Evolutionary conservation across 2,113 vertebrate species (phyloP), one percentile per base, ranked within the genome.

Genomic region (Callospermophilus lateralis): DNA sequence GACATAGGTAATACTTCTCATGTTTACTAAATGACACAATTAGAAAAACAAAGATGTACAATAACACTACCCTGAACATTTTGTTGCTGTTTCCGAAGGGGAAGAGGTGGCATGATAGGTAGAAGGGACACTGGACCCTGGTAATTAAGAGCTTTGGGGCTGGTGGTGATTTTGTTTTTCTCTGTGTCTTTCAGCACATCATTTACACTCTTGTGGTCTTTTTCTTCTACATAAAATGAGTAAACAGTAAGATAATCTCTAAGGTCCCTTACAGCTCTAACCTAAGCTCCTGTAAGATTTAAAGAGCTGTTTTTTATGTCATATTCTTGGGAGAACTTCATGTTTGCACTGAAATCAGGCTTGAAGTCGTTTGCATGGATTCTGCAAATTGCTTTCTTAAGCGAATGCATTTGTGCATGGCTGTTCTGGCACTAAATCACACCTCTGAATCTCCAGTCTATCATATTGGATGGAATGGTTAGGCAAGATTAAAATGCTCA

Each of bases 311-410:
- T 84, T 81, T 67, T 72, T 42, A 68, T 93, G 30, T 67, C 4
- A 4, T 89, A 34, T 83, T 89, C 68, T 94, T 87, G 32, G 42
- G 73, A 92, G 24, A 81, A 84, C 22, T 89, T 94, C 72, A 51
- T 28, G 48, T 95, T 94, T 96, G 30, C 58, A 24, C 13, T 91
- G 89, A 96, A 97, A 93, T 91, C 39, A 61, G 86, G 79, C 84
- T 93, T 73, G 30, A 84, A 92, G n/a, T 68, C 86, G 93, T 90
- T 85, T 93, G 39, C 45, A 72, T 58, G 7, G 80, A 81, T 96
- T 96, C 90, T 93, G 39, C 51, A 96, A 94, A 84, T 8, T 79
- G 70, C 70, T 24, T 93, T 76, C 30, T 77, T 80, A 89, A 89
- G 76, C 55, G 63, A 42, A 93, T 93, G 70, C 63, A 51, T 93